A percentile compares a stretch with the other conserved stretches of the same genome.
phyloP scores from a whole-genome alignment of 2,888 invertebrate species.

The Epinotia ramella region DNA sequence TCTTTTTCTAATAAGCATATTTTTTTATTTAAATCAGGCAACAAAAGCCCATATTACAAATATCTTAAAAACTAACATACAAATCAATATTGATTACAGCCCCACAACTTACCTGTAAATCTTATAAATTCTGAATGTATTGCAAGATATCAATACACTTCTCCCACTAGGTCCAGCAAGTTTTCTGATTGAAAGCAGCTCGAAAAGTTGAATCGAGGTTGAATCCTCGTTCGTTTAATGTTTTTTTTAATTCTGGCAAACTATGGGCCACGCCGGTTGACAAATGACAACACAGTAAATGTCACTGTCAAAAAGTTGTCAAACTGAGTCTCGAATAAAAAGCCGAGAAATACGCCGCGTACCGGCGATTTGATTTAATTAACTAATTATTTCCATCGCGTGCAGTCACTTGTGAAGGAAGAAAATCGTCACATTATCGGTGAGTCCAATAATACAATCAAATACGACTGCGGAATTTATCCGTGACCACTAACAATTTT shows the following conservation, averaged over 20 bases:
- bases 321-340: not conserved
- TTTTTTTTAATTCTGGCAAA: slow-evolving; percentile 14
- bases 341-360: slow-evolving; percentile 27
- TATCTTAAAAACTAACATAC: too few relatives aligned
- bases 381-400: slow-evolving; percentile 40
- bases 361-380: slow-evolving; percentile 42
- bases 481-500: not conserved
- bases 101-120: too few relatives aligned
- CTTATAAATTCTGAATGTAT: too few relatives aligned
- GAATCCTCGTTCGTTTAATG: not conserved
- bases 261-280: not conserved
- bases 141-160: too few relatives aligned
- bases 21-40: too few relatives aligned
- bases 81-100: too few relatives aligned
- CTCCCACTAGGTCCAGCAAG: too few relatives aligned
- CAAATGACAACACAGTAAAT: slow-evolving; percentile 12
- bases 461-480: not conserved
- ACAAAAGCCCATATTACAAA: too few relatives aligned
- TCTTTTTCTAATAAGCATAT: too few relatives aligned
- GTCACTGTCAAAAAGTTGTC: slow-evolving; percentile 31
- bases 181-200: too few relatives aligned
- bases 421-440: slow-evolving; percentile 13
- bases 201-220: too few relatives aligned
- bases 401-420: slow-evolving; percentile 25
- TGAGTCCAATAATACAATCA: not conserved